Base-by-base conservation (phyloP, 2,888 invertebrate species). In the Punctoribates punctum region DNA sequence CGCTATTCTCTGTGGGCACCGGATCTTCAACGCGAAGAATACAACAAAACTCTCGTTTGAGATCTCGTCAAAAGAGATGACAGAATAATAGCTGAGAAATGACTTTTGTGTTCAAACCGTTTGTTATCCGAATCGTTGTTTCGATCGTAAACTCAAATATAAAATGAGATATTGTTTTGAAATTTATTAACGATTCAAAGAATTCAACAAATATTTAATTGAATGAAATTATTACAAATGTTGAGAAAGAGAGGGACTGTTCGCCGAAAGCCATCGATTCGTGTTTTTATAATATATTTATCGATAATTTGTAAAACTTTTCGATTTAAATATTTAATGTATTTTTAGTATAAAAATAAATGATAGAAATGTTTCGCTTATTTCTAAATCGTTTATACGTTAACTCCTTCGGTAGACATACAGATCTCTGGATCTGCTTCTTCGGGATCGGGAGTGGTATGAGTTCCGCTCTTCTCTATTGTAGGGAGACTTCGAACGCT, bases 341-440 rank as follows among this genome's bases (percentile, higher is more conserved):
- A 38, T 38, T 34, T 70, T 27, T 46, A 70, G 29, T 46, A 38
- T 27, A 70, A 38, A 46, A 72, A 51, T 46, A 72, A 25, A 25
- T 6, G 34, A 38, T 11, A 77, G 80, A 17, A 48, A 17, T 48
- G 15, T 48, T 17, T 48, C n/a, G 11, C 17, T 48, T 17, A 48
- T 48, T 48, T 48, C 13, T 9, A 23, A 23, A 9, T 57, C 57
- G 5, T 25, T 57, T 13, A 60, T 6, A 17, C 38, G 34, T 27
- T 38, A 67, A 67, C 67, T 67, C n/a, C n/a, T 67, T 27, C 65
- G 6, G n/a, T 67, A 67, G 29, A 3, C 15, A 20, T 67, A 67
- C 9, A 60, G 20, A 60, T 67, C 67, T 17, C 67, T 25, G n/a
- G 60, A 60, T 60, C 60, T 17, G 20, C 60, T 60, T 23, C 38